A percentile compares a stretch with the other conserved stretches of the same genome.
These are phyloP conservation scores for Thalassoma bifasciatum DNA, from an alignment of 2,113 vertebrate genomes.

Conservation along the genomic window DNA sequence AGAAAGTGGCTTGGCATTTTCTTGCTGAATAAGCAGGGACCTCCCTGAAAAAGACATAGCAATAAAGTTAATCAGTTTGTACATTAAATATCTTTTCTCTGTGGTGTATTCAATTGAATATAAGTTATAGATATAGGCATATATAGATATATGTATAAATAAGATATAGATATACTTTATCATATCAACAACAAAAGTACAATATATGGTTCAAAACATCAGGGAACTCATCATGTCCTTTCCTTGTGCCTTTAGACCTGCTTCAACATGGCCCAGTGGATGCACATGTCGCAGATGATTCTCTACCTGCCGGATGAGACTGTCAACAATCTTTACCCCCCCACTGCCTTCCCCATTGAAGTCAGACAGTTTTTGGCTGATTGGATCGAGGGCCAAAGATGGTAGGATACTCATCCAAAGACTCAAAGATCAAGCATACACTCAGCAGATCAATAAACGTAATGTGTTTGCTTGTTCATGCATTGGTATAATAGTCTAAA, in stretches of 20 bases:
- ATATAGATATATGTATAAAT: too few relatives aligned
- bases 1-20: too few relatives aligned
- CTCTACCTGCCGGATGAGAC: constrained; percentile 64
- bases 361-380: constrained; percentile 78
- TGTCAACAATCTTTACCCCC: constrained; percentile 77
- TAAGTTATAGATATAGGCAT: too few relatives aligned
- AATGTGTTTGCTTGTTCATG: neutral
- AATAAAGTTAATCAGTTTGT: too few relatives aligned
- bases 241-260: constrained; percentile 45
- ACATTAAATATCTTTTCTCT: too few relatives aligned
- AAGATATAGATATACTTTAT: too few relatives aligned
- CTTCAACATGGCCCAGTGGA: constrained; percentile 82
- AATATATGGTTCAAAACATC: too few relatives aligned
- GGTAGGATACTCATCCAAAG: constrained; percentile 63
- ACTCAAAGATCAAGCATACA: neutral
- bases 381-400: constrained; percentile 83
- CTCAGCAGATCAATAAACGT: neutral
- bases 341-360: constrained; percentile 79
- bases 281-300: constrained; percentile 74
- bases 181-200: too few relatives aligned
- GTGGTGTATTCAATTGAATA: too few relatives aligned
- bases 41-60: too few relatives aligned
- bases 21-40: too few relatives aligned
- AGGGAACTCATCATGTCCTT: neutral
- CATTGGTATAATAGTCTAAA: neutral